A percentile compares a stretch with the other conserved stretches of the same genome.
Conservation (phyloP, 2,113 vertebrate species). For the Damaliscus lunatus region DNA sequence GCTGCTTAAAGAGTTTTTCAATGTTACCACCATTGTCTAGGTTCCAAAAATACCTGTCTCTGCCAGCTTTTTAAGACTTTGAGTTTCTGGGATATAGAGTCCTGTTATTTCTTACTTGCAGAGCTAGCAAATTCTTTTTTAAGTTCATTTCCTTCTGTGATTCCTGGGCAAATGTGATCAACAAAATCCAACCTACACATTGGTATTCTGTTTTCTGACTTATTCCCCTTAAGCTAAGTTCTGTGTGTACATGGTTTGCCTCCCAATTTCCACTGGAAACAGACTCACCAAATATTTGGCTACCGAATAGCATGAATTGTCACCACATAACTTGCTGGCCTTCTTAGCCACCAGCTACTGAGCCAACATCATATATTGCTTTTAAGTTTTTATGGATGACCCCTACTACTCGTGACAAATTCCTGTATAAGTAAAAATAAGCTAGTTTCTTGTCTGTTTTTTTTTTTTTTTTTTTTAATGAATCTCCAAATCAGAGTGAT, state of each 20-base stretch:
- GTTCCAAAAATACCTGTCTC: neutral
- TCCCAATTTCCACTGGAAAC: neutral
- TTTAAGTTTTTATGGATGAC: neutral
- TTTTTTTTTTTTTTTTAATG: neutral
- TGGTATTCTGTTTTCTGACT: neutral
- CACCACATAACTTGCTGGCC: neutral
- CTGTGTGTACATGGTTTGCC: neutral
- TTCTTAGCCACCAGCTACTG: neutral
- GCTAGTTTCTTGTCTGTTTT: neutral
- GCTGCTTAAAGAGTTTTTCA: neutral
- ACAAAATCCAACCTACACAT: neutral
- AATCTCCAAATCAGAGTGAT: neutral
- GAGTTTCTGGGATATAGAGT: neutral
- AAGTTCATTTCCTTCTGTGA: neutral
- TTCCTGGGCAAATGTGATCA: neutral
- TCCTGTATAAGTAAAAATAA: neutral
- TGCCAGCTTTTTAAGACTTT: neutral
- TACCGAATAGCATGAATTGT: neutral
- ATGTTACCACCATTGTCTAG: neutral
- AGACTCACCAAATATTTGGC: neutral
- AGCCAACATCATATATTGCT: neutral
- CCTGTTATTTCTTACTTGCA: neutral
- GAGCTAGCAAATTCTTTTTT: neutral
- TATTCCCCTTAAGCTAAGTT: neutral
- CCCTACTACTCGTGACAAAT: neutral